Evolutionary conservation across 2,888 invertebrate species (phyloP).

Genomic region (Anorthoa munda): DNA sequence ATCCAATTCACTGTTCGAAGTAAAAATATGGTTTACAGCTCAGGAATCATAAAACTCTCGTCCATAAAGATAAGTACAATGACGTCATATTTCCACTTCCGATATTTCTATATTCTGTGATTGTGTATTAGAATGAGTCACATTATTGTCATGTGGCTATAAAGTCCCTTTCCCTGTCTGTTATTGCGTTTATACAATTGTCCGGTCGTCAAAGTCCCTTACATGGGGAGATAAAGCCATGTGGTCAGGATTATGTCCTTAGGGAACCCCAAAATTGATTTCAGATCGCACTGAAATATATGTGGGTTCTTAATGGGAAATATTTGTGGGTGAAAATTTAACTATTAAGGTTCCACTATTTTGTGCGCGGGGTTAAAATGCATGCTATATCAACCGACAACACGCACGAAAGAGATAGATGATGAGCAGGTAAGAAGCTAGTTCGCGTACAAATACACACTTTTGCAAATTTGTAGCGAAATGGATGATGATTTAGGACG

Average conservation of each 20-base stretch:
- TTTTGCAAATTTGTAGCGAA: too few relatives aligned
- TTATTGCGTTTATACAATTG: conserved; percentile 43
- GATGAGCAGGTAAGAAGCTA: too few relatives aligned
- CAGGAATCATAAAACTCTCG: conserved; percentile 14
- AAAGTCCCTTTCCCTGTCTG: conserved; percentile 26
- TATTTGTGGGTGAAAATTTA: not conserved
- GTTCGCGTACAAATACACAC: too few relatives aligned
- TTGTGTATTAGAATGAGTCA: conserved; percentile 45
- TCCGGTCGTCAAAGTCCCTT: conserved; percentile 15
- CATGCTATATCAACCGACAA: too few relatives aligned
- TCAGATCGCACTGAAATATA: not conserved
- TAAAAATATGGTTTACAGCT: conserved; percentile 26
- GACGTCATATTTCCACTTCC: conserved; percentile 39
- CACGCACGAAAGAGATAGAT: too few relatives aligned
- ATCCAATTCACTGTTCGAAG: not conserved
- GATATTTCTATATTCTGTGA: conserved; percentile 42
- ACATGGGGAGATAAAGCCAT: conserved; percentile 29
- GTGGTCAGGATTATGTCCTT: conserved; percentile 10
- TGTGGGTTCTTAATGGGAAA: not conserved
- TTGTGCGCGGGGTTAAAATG: too few relatives aligned
- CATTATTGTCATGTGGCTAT: conserved; percentile 42
- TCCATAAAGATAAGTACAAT: conserved; percentile 30
- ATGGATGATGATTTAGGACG: too few relatives aligned
- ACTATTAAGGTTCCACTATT: too few relatives aligned
- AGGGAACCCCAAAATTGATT: conserved; percentile 32